Conservation (phyloP, 2,113 vertebrate species). For the Nothocercus nigrocapillus region DNA sequence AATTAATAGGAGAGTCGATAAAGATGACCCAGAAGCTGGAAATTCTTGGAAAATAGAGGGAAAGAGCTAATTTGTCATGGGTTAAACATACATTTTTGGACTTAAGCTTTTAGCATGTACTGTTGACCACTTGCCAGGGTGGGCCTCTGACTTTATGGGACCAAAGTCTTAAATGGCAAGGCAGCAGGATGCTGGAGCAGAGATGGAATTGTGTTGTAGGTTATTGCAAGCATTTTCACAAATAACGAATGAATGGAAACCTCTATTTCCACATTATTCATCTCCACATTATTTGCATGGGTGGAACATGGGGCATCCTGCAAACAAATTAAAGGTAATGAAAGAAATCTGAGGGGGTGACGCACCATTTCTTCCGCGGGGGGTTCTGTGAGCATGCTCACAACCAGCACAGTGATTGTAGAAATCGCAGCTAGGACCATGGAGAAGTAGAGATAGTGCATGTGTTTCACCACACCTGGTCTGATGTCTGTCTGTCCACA, state of each 20-base stretch:
- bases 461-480: constrained; percentile 82
- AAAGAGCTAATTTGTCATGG: background rate
- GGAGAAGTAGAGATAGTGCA: constrained; percentile 97
- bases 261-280: background rate
- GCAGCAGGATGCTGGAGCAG: constrained; percentile 3
- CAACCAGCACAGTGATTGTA: constrained; percentile 70
- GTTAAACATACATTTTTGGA: background rate
- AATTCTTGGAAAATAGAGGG: constrained; percentile 32
- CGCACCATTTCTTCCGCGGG: constrained; percentile 78
- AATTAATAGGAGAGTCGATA: constrained; percentile 21
- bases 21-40: constrained; percentile 46
- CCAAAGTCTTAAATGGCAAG: background rate
- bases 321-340: accelerated
- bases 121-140: background rate
- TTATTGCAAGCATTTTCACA: background rate
- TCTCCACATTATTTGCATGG: background rate
- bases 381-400: constrained; percentile 86
- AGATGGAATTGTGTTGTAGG: background rate
- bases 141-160: background rate
- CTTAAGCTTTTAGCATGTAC: background rate
- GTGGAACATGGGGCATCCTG: accelerated
- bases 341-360: background rate
- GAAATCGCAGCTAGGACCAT: constrained; percentile 84
- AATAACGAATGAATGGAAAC: background rate
- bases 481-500: constrained; percentile 86